Evolutionary conservation across 1,140 invertebrate genomes (phyloP), one percentile per base, ranked within the genome.

Genomic region (Hirudo medicinalis): DNA sequence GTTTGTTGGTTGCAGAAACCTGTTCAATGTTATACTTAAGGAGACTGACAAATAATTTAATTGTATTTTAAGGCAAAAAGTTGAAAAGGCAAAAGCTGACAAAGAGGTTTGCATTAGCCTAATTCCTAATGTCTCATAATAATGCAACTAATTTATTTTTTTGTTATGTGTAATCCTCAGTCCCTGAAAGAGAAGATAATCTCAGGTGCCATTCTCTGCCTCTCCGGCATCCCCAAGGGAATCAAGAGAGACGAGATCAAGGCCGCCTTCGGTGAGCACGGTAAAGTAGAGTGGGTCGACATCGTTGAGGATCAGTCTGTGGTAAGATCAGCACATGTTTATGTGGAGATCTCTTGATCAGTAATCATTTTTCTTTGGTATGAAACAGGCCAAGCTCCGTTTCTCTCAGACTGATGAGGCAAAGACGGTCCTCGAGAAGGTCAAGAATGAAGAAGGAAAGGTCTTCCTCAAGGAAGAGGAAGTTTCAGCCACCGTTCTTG

Each of bases 261-360:
- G 77, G 85, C 87, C 72, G 85, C 86, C 67, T 82, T 91, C 20
- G 82, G 82, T 25, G 84, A 87, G 17, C 27, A 71, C 79, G 86
- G 85, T 68, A 85, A 86, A 72, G 84, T 91, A 27, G 87, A 87
- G 2, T 92, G 85, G 79, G 84, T 91, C 72, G 89, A 91, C 76
- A 91, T 87, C 77, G 86, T 25, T 15, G 57, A 63, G 20, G 86
- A 73, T 85, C 85, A 71, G 90, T 89, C 13, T 85, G 91, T 73
- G 81, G 84, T 0, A 85, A 88, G 76, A 90, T 89, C 15, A 88
- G 72, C 67, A 22, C 49, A 49, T 57, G 60, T 27, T 22, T n/a
- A 8, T 53, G 71, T 49, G 74, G 72, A 69, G 22, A 43, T 54
- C 8, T 17, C 9, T 43, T 6, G 0, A 49, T 32, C 25, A 6